phyloP scores from a whole-genome alignment of 1,140 invertebrate genomes.

The Telenomus remus region DNA sequence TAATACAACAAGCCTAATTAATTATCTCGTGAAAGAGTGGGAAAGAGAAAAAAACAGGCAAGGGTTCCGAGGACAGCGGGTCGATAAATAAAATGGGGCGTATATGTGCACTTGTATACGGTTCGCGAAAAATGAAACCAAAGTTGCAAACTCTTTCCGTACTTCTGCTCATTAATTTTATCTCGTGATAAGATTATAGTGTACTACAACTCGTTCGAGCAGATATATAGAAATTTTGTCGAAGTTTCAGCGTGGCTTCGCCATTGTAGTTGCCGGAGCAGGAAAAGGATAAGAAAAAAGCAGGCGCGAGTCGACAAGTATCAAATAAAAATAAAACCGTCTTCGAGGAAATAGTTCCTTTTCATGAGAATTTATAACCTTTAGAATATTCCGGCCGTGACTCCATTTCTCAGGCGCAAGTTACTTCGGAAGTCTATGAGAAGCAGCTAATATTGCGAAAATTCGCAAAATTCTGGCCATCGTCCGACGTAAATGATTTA shows the following conservation, averaged over 20 bases:
- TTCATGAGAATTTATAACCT: constrained; percentile 51
- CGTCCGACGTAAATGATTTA: constrained; percentile 29
- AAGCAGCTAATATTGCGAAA: constrained; percentile 32
- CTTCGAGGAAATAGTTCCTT: constrained; percentile 39
- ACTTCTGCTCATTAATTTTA: constrained; percentile 43
- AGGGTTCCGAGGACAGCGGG: neutral
- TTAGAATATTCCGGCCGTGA: constrained; percentile 33
- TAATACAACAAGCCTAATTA: too few species aligned
- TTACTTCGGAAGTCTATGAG: constrained; percentile 35
- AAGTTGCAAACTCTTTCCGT: constrained; percentile 15
- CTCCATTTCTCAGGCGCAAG: constrained; percentile 42
- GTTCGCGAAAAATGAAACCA: constrained; percentile 11
- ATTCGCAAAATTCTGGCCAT: constrained; percentile 28
- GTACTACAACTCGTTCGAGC: constrained; percentile 1
- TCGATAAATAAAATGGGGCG: constrained; percentile 25
- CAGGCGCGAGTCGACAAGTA: constrained; percentile 10
- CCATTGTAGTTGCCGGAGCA: constrained; percentile 15
- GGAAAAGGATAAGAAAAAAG: constrained; percentile 14
- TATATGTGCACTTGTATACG: constrained; percentile 6
- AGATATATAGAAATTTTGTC: constrained; percentile 13
- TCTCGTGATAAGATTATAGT: constrained; percentile 34
- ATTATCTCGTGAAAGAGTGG: too few species aligned
- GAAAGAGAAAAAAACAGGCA: too few species aligned
- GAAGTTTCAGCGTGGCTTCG: constrained; percentile 18
- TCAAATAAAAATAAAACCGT: constrained; percentile 53